phyloP scores from a whole-genome alignment of 2,888 invertebrate genomes.

The Hartigia nigra region DNA sequence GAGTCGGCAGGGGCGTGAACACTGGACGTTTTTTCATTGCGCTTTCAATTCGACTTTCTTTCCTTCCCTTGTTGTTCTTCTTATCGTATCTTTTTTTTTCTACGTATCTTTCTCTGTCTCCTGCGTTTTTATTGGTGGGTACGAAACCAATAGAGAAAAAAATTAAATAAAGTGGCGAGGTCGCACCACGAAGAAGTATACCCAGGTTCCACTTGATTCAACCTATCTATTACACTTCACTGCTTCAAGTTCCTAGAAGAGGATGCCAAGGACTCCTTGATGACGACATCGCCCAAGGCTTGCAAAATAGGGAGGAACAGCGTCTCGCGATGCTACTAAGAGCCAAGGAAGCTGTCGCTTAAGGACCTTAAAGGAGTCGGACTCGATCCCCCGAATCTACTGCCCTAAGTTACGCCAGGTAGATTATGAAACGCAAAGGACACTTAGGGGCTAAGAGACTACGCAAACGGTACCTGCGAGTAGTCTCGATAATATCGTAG shows the following conservation, averaged over 20 bases:
- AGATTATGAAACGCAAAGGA: neutral
- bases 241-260: neutral
- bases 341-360: constrained; percentile 12
- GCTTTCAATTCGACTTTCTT: constrained; percentile 43
- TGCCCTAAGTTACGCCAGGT: neutral
- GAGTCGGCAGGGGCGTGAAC: constrained; percentile 24
- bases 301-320: constrained; percentile 16
- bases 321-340: constrained; percentile 11
- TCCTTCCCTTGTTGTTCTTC: neutral
- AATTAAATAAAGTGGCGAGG: neutral
- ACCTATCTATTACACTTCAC: neutral
- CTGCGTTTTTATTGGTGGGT: neutral
- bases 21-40: constrained; percentile 41
- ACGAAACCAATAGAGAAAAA: neutral
- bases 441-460: neutral
- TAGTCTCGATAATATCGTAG: neutral
- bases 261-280: neutral
- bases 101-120: neutral
- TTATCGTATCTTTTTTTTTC: constrained; percentile 25
- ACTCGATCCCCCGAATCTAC: neutral
- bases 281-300: constrained; percentile 18
- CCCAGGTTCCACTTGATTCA: neutral
- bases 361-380: constrained; percentile 23
- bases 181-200: neutral
- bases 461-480: neutral